phyloP scores from a whole-genome alignment of 2,797 vertebrate species.

The Squalus acanthias region DNA sequence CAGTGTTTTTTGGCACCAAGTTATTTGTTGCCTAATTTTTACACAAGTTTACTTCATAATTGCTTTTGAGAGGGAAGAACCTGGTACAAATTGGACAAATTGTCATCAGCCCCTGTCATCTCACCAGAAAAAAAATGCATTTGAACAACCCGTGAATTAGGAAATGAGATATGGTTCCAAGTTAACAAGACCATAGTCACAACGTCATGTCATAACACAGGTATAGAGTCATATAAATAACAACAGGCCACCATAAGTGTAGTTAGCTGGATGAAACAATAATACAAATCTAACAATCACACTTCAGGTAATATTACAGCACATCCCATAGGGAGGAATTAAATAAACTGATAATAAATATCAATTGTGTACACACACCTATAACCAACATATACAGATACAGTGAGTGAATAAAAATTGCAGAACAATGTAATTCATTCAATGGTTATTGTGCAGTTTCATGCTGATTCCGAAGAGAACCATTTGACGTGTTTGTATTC shows the following conservation, averaged over 20 bases:
- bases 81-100: background rate
- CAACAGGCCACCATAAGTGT: background rate
- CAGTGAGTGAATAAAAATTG: background rate
- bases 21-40: background rate
- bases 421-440: background rate
- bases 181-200: background rate
- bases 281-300: background rate
- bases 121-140: background rate
- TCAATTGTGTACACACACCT: background rate
- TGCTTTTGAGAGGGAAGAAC: background rate
- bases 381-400: background rate
- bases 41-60: background rate
- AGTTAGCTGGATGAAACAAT: background rate
- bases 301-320: background rate
- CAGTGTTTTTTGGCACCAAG: background rate
- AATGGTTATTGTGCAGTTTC: background rate
- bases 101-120: background rate
- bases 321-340: slow-evolving; percentile 16
- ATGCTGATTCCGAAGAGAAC: background rate
- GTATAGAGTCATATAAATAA: background rate
- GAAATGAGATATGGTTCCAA: background rate
- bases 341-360: slow-evolving; percentile 16
- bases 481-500: background rate
- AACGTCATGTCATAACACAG: background rate
- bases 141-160: background rate